Base-by-base conservation (phyloP, 2,797 vertebrate species). In the Chloroceryle inda region DNA sequence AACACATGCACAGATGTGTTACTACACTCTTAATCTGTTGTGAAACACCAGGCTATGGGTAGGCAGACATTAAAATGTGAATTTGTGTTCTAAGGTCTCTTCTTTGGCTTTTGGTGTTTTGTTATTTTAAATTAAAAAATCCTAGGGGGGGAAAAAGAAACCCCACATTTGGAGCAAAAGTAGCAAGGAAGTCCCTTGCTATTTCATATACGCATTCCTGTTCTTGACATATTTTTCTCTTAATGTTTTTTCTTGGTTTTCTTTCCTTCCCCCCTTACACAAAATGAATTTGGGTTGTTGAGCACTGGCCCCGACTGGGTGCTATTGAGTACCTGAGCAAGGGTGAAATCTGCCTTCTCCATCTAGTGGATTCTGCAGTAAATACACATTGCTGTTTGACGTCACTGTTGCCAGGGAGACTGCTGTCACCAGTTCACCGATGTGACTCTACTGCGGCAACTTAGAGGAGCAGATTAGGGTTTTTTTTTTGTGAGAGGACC, bases 351-450 rank as follows among this genome's bases (percentile, higher is more conserved):
- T 93, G 96, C 95, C 73, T 95, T 94, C 97, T 97, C 97, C 97
- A 96, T 97, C 97, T 98, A 97, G 97, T 53, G 97, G 97, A 91
- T 94, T 94, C 96, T 96, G 96, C 96, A 79, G 80, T 11, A 96
- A 98, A 88, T 97, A 47, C 94, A 96, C 85, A 6, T 71, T 85
- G 88, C 94, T 91, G 92, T 95, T 97, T 98, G 97, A 97, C 97
- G 97, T 98, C 97, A 92, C 90, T 94, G 97, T 98, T 98, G 97
- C 98, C 95, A 97, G 97, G 98, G 97, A 96, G 97, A 98, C 95
- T 68, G 74, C 79, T 97, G 97, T 97, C 97, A 97, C 95, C 95
- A 84, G 95, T 96, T 96, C 94, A 97, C 92, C 68, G 83, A 59
- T 76, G 95, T 96, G 96, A 95, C 97, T 97, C 96, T 71, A 58